A percentile compares a stretch with the other conserved stretches of the same genome.
Conservation (phyloP, 1,140 invertebrate genomes). For the Diachasma alloeum region DNA sequence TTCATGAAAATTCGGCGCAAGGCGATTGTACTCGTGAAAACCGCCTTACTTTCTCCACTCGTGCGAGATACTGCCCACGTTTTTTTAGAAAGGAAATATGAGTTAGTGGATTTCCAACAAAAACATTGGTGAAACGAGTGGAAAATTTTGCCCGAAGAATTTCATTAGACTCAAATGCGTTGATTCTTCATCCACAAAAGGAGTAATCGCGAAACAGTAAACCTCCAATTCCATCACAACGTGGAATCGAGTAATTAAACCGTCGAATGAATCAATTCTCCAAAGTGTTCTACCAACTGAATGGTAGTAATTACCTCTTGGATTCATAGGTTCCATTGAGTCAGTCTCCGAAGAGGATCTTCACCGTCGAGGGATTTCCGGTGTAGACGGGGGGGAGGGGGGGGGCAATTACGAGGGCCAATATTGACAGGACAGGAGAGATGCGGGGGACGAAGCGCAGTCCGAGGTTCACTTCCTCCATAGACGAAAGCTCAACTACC, state of each 20-base stretch:
- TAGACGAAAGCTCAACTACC: neutral
- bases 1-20: too few species aligned
- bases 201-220: too few species aligned
- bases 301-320: neutral
- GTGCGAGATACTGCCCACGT: too few species aligned
- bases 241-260: neutral
- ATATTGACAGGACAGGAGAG: slow-evolving; percentile 15
- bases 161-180: too few species aligned
- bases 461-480: neutral
- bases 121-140: too few species aligned
- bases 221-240: neutral
- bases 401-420: slow-evolving; percentile 17
- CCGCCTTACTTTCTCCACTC: too few species aligned
- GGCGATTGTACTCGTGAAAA: too few species aligned
- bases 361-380: neutral
- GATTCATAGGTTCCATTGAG: neutral
- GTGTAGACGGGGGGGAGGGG: neutral
- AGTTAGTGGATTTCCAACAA: too few species aligned
- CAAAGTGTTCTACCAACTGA: neutral
- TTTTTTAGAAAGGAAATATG: too few species aligned
- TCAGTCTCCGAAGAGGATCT: neutral
- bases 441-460: neutral
- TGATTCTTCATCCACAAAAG: too few species aligned
- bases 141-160: too few species aligned
- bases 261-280: neutral